These are phyloP conservation scores for Pseudococcus longispinus DNA, from an alignment of 2,888 invertebrate genomes.

Conservation along the genomic window DNA sequence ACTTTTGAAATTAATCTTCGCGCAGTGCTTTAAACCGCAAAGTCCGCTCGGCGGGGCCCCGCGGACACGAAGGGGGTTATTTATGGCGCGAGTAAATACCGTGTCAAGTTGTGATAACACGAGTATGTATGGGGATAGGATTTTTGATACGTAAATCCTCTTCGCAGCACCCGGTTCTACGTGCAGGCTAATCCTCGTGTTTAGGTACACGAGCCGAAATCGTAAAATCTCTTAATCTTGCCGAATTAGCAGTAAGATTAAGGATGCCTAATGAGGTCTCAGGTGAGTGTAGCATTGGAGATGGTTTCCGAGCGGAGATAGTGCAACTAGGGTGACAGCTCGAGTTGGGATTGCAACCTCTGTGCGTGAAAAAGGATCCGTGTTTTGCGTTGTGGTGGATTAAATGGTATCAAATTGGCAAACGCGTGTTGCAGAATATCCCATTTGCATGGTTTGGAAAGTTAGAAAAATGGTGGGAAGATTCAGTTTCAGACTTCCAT, in stretches of 20 bases:
- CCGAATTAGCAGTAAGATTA: not conserved
- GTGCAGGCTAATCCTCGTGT: not conserved
- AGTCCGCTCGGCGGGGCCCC: not conserved
- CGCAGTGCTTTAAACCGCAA: not conserved
- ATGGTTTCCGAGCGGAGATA: not conserved
- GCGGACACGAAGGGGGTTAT: not conserved
- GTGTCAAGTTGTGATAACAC: constrained; percentile 4
- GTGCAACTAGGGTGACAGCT: not conserved
- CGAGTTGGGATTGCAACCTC: not conserved
- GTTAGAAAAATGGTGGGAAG: too few relatives aligned
- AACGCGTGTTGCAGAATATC: not conserved
- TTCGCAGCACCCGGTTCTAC: not conserved
- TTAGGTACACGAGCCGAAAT: not conserved
- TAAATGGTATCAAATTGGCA: not conserved
- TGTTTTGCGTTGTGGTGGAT: not conserved
- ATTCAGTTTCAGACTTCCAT: too few relatives aligned
- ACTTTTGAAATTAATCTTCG: constrained; percentile 28
- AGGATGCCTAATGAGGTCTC: not conserved
- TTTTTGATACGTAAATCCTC: not conserved
- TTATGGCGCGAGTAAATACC: not conserved
- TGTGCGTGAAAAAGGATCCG: not conserved
- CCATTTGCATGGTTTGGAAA: too few relatives aligned
- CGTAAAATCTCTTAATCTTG: not conserved
- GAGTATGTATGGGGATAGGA: not conserved
- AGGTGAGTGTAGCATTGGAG: not conserved